Base-by-base conservation (phyloP, 1,140 invertebrate genomes). In the Pogonognathellus flavescens region DNA sequence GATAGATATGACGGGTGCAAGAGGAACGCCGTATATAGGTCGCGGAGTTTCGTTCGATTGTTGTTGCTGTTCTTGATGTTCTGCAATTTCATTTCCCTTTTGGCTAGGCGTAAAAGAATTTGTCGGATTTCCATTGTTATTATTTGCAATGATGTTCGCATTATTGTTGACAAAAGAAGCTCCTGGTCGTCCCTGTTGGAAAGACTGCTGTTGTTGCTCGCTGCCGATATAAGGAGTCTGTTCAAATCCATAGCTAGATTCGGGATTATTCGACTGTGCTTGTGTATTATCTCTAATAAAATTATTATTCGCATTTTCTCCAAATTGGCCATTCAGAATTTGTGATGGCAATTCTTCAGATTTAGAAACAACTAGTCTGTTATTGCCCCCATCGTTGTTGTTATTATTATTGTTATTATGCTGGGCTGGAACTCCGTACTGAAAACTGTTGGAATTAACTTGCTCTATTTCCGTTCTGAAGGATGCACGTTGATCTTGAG, bases 21-120 rank as follows among this genome's bases (percentile, higher is more conserved):
- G 80, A 16, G 88, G 88, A 31, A 87, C 49, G 0, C 88, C 88
- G 53, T 88, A 88, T 66, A 87, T 53, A 20, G 88, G 84, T 57
- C 82, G 76, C 18, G 87, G 86, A 14, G 50, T 66, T 9, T n/a
- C 4, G 14, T 76, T 53, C 66, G 59, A 20, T 31, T n/a, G 20
- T 41, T 84, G 25, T 8, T 18, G 14, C 41, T 85, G 80, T 14
- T 50, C 49, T 80, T 82, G 52, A 49, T 8, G 18, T 25, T 25
- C 20, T 0, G 14, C 20, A 31, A 66, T 31, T 9, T 76, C 55
- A 13, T 53, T 55, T 22, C 41, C n/a, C 14, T 20, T 83, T 14
- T 83, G 13, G 52, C 18, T n/a, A 76, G 6, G 31, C 31, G 25
- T 3, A 6, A 41, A 41, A 14, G 14, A 16, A 14, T 16, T 41